A percentile compares a stretch with the other conserved stretches of the same genome.
phyloP scores from a whole-genome alignment of 2,797 vertebrate genomes.

The Pipistrellus pipistrellus region DNA sequence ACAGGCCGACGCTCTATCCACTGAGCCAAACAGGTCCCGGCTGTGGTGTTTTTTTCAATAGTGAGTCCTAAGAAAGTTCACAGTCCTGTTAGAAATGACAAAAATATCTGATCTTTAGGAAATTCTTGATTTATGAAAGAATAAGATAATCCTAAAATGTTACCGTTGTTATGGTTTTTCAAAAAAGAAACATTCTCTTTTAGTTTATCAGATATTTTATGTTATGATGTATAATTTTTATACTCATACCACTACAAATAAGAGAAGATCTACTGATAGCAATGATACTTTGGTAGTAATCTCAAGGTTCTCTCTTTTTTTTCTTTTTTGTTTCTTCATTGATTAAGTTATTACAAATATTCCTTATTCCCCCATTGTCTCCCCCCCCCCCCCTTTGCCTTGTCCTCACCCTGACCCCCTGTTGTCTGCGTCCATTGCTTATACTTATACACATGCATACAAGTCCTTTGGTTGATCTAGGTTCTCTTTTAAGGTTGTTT shows the following conservation, averaged over 20 bases:
- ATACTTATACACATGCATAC: too few species aligned
- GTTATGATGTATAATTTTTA: constrained; percentile 29
- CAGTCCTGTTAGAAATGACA: constrained; percentile 27
- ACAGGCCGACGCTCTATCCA: too few species aligned
- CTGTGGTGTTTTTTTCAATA: background rate
- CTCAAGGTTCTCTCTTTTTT: background rate
- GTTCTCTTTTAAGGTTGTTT: background rate
- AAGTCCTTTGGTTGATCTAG: too few species aligned
- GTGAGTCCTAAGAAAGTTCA: background rate
- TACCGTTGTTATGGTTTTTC: background rate
- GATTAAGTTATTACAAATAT: too few species aligned
- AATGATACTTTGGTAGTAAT: constrained; percentile 41
- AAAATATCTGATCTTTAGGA: constrained; percentile 1
- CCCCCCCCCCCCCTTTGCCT: too few species aligned
- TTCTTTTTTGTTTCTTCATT: background rate
- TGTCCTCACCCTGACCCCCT: too few species aligned
- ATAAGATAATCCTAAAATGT: constrained; percentile 42
- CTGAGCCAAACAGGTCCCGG: too few species aligned
- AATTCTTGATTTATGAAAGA: constrained; percentile 48
- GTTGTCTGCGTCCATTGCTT: too few species aligned
- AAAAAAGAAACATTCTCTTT: constrained; percentile 51
- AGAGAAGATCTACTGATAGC: background rate
- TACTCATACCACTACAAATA: background rate
- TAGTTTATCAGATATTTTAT: constrained; percentile 42
- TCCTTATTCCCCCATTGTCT: too few species aligned